Percentiles rank a stretch among this genome's conserved stretches.
These are phyloP conservation scores for Leptestheria dahalacensis DNA, from an alignment of 1,140 invertebrate species.

Conservation along the genomic window DNA sequence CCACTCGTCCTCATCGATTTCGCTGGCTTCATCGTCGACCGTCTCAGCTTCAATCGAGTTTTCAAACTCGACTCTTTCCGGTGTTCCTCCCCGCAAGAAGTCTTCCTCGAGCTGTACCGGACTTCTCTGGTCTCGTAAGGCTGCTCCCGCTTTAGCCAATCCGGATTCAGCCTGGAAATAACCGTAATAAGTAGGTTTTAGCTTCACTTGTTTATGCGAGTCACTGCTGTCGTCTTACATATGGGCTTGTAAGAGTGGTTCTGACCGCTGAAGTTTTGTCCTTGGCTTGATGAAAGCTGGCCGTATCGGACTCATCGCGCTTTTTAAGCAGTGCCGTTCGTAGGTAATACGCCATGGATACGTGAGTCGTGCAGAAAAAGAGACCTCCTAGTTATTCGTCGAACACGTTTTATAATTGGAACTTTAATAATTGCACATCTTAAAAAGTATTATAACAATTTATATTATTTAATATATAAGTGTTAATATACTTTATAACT, in stretches of 20 bases:
- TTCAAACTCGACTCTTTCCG: conserved; percentile 68
- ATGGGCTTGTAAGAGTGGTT: neutral
- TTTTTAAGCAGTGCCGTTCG: neutral
- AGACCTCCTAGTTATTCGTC: conserved; percentile 35
- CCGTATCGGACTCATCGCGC: neutral
- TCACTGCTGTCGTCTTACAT: too few species aligned
- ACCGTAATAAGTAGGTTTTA: too few species aligned
- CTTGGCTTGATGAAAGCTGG: neutral
- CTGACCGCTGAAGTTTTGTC: neutral
- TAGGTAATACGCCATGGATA: conserved; percentile 22
- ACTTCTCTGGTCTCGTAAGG: neutral
- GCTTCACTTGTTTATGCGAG: too few species aligned
- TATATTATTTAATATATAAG: too few species aligned
- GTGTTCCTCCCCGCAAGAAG: conserved; percentile 36
- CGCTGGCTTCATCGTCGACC: conserved; percentile 51
- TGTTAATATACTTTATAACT: too few species aligned
- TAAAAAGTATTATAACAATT: too few species aligned
- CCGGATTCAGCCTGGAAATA: neutral
- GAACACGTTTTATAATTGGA: too few species aligned
- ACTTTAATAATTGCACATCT: too few species aligned
- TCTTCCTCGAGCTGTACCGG: neutral
- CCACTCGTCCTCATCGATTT: conserved; percentile 86
- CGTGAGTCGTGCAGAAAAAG: conserved; percentile 71
- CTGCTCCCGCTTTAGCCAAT: neutral
- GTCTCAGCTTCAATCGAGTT: conserved; percentile 39